Base-by-base conservation (phyloP, 2,113 vertebrate species). In the Chiloscyllium plagiosum region DNA sequence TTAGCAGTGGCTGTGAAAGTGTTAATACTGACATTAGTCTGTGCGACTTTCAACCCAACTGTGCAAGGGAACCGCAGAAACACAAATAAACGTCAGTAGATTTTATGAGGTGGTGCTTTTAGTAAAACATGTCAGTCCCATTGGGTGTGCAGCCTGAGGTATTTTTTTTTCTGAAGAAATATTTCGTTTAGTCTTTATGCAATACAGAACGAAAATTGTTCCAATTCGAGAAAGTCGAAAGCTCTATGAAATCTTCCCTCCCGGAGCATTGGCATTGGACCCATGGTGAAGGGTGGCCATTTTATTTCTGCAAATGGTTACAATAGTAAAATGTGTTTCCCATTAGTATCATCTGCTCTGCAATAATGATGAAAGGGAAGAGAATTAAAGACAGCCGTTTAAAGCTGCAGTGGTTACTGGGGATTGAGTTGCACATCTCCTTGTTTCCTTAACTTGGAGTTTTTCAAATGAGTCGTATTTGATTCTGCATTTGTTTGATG, bases 91-190 rank as follows among this genome's bases (percentile, higher is more conserved):
- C 66, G 94, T 72, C 47, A 33, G 68, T 24, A 7, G 69, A 76
- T 52, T 95, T 95, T 95, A 95, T 72, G 68, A 95, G 68, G 47
- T 95, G 94, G 94, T 66, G 89, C 89, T 93, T 93, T 93, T 93
- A 93, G 61, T 93, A 6, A 68, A 93, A 93, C 61, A 66, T 93
- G 89, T 93, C 89, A 4, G 33, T 66, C 33, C 89, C n/a, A 19
- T 93, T 37, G n/a, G 72, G 61, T 93, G 89, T 37, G 5, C 61
- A 37, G 65, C 61, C 61, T n/a, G 33, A 93, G 89, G 89, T 37
- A n/a, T 65, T 65, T 65, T 90, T 83, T 83, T 83, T 37, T 17
- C 12, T 92, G 15, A 66, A 65, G 56, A 92, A 92, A 37, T 37
- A 93, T 93, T 93, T 47, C n/a, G 61, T n/a, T 66, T 65, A 20